Evolutionary conservation across 2,888 invertebrate genomes (phyloP).

Genomic region (Catocala fraxini): DNA sequence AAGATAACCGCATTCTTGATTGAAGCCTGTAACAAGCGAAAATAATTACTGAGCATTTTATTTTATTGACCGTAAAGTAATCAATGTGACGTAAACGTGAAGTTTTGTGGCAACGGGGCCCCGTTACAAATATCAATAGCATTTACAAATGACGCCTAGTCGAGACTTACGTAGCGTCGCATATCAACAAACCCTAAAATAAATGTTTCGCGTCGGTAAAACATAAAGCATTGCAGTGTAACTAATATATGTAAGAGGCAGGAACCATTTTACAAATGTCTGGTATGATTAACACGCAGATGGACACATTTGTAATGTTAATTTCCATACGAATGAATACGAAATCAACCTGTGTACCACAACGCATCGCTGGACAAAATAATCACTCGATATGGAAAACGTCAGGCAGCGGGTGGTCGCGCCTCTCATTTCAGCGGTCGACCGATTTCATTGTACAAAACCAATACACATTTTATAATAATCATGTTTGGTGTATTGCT

Average conservation of each 20-base stretch:
- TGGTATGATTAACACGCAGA: conserved; percentile 32
- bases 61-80: conserved; percentile 8
- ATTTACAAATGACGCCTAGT: background rate
- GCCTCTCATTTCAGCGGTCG: conserved; percentile 69
- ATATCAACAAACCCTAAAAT: too few species aligned
- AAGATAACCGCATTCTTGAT: conserved; percentile 46
- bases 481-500: conserved; percentile 66
- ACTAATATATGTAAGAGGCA: background rate
- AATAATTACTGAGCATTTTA: conserved; percentile 12
- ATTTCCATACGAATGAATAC: conserved; percentile 68
- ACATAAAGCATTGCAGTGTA: background rate
- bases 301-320: conserved; percentile 58
- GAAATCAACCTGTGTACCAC: conserved; percentile 60
- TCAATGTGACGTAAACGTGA: background rate
- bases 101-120: too few species aligned
- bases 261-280: conserved; percentile 31
- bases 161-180: too few species aligned
- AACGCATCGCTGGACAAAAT: conserved; percentile 69
- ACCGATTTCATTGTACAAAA: conserved; percentile 73
- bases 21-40: conserved; percentile 58
- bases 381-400: conserved; percentile 76
- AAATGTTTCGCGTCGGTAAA: background rate
- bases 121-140: background rate
- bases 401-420: conserved; percentile 51
- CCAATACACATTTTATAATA: conserved; percentile 73